A percentile compares a stretch with the other conserved stretches of the same genome.
Evolutionary conservation across 2,888 invertebrate genomes (phyloP).

Genomic region (Oeneis ivallda): DNA sequence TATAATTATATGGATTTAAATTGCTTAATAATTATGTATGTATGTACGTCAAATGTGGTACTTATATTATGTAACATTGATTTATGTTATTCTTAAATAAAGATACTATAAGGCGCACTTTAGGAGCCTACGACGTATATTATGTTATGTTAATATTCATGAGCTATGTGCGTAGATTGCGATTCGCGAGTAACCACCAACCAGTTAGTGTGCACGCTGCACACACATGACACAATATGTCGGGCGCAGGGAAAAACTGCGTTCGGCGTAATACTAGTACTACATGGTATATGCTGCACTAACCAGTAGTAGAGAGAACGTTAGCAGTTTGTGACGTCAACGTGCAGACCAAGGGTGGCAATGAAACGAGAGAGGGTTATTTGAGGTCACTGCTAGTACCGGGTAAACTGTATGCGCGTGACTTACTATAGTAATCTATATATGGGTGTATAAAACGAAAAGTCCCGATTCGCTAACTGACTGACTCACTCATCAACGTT

Average conservation of each 20-base stretch:
- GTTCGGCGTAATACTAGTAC: background rate
- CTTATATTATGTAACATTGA: too few species aligned
- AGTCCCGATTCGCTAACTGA: too few species aligned
- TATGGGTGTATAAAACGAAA: too few species aligned
- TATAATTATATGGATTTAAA: too few species aligned
- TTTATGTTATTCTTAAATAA: too few species aligned
- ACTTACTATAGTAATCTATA: background rate
- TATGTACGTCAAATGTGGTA: too few species aligned
- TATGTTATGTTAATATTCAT: slow-evolving; percentile 28
- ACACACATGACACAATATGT: too few species aligned
- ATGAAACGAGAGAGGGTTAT: slow-evolving; percentile 1
- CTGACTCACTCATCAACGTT: too few species aligned
- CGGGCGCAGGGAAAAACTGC: background rate
- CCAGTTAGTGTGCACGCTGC: background rate
- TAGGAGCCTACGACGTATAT: background rate
- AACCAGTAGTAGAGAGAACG: background rate
- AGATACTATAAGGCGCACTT: background rate
- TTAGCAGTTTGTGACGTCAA: background rate
- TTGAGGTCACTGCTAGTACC: background rate
- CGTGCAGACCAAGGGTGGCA: background rate
- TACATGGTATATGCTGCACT: background rate
- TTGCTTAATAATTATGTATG: too few species aligned
- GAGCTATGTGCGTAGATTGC: background rate
- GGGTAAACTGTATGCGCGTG: background rate
- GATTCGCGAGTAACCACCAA: background rate